Percentiles rank a stretch among this genome's conserved stretches.
Conservation (phyloP, 1,140 invertebrate genomes). For the Dysdera silvatica region DNA sequence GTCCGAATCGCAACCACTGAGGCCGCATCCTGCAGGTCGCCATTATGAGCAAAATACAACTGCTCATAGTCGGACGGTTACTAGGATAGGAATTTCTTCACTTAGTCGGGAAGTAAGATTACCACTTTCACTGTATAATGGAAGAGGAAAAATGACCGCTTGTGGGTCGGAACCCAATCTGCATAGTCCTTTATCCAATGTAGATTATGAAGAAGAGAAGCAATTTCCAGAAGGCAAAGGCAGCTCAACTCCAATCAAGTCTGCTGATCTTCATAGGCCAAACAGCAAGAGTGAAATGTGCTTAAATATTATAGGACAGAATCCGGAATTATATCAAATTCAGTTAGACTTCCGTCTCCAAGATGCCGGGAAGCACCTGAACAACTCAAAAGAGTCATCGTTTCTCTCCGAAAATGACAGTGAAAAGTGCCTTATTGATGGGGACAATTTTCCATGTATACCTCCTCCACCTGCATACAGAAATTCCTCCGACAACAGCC, state of each 20-base stretch:
- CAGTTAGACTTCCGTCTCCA: too few relatives aligned
- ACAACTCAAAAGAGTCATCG: too few relatives aligned
- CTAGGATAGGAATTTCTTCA: conserved; percentile 26
- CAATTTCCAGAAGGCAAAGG: too few relatives aligned
- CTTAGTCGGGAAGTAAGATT: conserved; percentile 12
- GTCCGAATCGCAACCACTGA: too few relatives aligned
- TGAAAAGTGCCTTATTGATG: too few relatives aligned
- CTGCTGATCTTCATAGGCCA: not conserved
- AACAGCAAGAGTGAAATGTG: conserved; percentile 23
- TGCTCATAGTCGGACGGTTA: not conserved
- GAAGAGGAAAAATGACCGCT: not conserved
- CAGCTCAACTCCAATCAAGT: not conserved
- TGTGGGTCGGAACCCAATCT: conserved; percentile 24
- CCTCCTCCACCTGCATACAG: conserved; percentile 29
- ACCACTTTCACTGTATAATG: conserved; percentile 11
- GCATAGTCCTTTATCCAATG: conserved; percentile 5
- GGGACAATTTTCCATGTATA: conserved; percentile 20
- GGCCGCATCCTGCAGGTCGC: too few relatives aligned
- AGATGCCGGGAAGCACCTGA: too few relatives aligned
- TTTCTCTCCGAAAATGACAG: too few relatives aligned
- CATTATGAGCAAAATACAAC: not conserved
- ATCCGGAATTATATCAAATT: too few relatives aligned
- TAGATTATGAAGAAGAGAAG: too few relatives aligned
- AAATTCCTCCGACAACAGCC: too few relatives aligned
- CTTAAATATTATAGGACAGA: conserved; percentile 10